Base-by-base conservation (phyloP, 92 coral and sea anemone genomes). In the Zoanthus gigantus region DNA sequence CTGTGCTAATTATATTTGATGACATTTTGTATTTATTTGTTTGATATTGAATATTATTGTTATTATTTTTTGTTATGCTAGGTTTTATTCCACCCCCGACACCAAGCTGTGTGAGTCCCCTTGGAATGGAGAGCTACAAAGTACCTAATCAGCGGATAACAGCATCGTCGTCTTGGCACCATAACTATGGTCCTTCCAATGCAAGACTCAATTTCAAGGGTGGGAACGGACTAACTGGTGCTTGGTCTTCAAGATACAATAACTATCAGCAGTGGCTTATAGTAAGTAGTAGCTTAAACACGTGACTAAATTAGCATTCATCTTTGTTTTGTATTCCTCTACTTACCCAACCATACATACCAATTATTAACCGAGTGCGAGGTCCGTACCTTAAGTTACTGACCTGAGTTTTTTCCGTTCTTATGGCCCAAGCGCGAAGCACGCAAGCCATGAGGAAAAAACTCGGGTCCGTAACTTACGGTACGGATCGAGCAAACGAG, bases 241-340 rank as follows among this genome's bases (percentile, higher is more conserved):
- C 60, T 8, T 81, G 85, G 85, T 81, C 85, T 7, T 48, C 85
- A 0, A 81, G 14, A 18, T 9, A 18, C 23, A 81, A 66, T 14
- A 81, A 81, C 75, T 28, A 81, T 5, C 74, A 10, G 6, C 85
- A 81, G 8, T 81, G 85, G 85, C 85, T 81, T 28, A 73, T 45
- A 60, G 85, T 81, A 34, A 61, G 72, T 10, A 4, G 31, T 10
- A 28, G 30, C 13, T 34, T 10, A 2, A 13, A 34, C 29, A 30
- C 30, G 46, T 69, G 46, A 14, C 74, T 31, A 8, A 9, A 11
- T 31, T 16, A 63, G 16, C 42, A 63, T 6, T 3, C 69, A 63
- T 14, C 69, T 17, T 17, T 16, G 23, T 23, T 23, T 23, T 23
- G 23, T 23, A 23, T 23, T 23, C 23, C 23, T 23, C 23, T 23